A percentile compares a stretch with the other conserved stretches of the same genome.
These are phyloP conservation scores for Neofelis nebulosa DNA, from an alignment of 2,113 vertebrate genomes.

Conservation along the genomic window DNA sequence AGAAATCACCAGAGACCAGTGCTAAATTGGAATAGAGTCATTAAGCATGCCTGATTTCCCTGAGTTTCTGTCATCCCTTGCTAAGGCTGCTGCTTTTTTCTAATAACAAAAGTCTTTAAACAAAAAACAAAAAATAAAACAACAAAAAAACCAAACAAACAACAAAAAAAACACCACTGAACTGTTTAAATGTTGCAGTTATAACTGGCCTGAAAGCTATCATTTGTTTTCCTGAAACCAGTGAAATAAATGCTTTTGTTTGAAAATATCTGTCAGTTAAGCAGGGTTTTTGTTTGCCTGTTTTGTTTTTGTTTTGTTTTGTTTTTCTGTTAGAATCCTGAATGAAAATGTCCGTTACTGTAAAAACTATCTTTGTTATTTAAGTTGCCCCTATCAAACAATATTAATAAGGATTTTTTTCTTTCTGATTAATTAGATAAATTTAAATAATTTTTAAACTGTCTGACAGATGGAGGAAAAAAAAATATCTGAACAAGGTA, in stretches of 20 bases:
- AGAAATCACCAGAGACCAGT: background rate
- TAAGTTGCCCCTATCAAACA: background rate
- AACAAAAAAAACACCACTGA: background rate
- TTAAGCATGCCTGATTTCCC: background rate
- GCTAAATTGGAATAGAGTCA: background rate
- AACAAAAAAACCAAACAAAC: background rate
- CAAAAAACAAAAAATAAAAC: background rate
- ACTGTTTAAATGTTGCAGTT: background rate
- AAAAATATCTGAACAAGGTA: background rate
- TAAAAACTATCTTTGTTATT: background rate
- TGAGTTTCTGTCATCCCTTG: constrained; percentile 18
- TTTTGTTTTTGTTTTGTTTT: background rate
- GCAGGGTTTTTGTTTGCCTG: background rate
- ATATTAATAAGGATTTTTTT: background rate
- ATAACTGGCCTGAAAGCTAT: background rate
- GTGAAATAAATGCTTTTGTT: constrained; percentile 1
- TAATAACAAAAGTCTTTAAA: background rate
- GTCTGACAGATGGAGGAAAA: background rate
- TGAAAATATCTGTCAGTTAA: background rate
- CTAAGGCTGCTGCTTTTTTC: background rate
- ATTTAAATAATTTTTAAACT: background rate
- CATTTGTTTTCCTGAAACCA: background rate
- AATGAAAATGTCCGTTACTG: background rate
- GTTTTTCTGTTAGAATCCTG: background rate
- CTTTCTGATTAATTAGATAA: constrained; percentile 9